Evolutionary conservation across 2,797 vertebrate species (phyloP).

Genomic region (Trachurus trachurus): DNA sequence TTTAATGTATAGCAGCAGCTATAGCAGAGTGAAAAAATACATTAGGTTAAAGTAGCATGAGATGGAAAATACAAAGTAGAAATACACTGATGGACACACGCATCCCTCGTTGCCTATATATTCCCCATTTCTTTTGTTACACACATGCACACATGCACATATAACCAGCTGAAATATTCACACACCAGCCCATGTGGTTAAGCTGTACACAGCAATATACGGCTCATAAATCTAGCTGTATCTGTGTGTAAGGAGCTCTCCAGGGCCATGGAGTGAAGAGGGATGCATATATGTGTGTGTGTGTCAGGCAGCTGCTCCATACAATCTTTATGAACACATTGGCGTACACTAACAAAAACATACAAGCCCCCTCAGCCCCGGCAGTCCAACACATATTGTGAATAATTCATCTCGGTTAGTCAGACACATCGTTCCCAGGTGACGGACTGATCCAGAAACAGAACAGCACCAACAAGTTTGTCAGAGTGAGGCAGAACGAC

Average conservation of each 20-base stretch:
- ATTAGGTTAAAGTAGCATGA: background rate
- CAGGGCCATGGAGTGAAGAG: background rate
- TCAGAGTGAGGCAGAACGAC: background rate
- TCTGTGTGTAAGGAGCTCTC: slow-evolving; percentile 23
- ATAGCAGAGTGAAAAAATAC: background rate
- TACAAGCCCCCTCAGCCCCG: slow-evolving; percentile 10
- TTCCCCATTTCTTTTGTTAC: too few relatives aligned
- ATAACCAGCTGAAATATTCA: slow-evolving; percentile 53
- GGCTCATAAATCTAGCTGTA: slow-evolving; percentile 28
- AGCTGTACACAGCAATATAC: background rate
- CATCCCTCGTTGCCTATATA: too few relatives aligned
- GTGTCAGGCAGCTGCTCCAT: slow-evolving; percentile 1
- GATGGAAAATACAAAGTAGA: background rate
- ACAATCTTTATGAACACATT: slow-evolving; percentile 2
- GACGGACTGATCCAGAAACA: slow-evolving; percentile 39
- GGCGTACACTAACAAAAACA: slow-evolving; percentile 10
- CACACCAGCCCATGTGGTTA: slow-evolving; percentile 6
- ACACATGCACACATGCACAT: too few relatives aligned
- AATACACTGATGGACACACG: background rate
- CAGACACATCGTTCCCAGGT: slow-evolving; percentile 50
- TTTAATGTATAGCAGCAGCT: background rate
- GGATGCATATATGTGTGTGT: background rate
- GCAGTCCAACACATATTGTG: slow-evolving; percentile 32
- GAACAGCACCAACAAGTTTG: slow-evolving; percentile 25
- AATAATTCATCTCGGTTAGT: slow-evolving; percentile 68